Evolutionary conservation across 1,140 invertebrate genomes (phyloP), one percentile per base, ranked within the genome.

Genomic region (Sminthurinus signatus): DNA sequence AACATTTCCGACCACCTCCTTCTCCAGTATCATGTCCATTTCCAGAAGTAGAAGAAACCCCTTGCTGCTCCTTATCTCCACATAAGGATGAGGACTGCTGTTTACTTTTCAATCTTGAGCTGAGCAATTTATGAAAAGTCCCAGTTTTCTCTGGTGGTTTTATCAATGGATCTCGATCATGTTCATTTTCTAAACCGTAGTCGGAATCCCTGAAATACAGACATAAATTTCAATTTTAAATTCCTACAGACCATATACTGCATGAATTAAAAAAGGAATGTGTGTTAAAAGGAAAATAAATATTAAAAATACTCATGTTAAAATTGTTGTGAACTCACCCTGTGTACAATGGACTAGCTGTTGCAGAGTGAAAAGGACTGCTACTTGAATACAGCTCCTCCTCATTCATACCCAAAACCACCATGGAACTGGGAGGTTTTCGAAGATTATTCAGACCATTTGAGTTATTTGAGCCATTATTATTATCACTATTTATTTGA

Each of bases 351-450:
- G n/a, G n/a, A n/a, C n/a, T n/a, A n/a, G n/a, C n/a, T n/a, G 64
- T 65, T 14, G 67, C 67, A 17, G 67, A 69, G n/a, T 69, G 67
- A 29, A 69, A 69, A 17, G 67, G 67, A 27, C 67, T 69, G 25
- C 63, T 69, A 36, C 64, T 69, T 1, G 67, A 64, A 44, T 57
- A 56, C 17, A 61, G 52, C 10, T 64, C 62, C 0, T 68, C 63
- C 12, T 65, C 63, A 23, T 60, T 52, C 48, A 65, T 23, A 31
- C 63, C 50, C 10, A 65, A 36, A 23, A 55, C 43, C 12, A 60
- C 58, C 54, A 52, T 58, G 8, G 62, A 46, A 29, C 59, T 58
- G 8, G 39, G 15, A 15, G 19, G 39, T 39, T 56, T 56, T 12
- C 54, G 3, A 4, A 10, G 44, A n/a, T n/a, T n/a, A n/a, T n/a